Evolutionary conservation across 2,113 vertebrate species (phyloP).

Genomic region (Xiphophorus couchianus): DNA sequence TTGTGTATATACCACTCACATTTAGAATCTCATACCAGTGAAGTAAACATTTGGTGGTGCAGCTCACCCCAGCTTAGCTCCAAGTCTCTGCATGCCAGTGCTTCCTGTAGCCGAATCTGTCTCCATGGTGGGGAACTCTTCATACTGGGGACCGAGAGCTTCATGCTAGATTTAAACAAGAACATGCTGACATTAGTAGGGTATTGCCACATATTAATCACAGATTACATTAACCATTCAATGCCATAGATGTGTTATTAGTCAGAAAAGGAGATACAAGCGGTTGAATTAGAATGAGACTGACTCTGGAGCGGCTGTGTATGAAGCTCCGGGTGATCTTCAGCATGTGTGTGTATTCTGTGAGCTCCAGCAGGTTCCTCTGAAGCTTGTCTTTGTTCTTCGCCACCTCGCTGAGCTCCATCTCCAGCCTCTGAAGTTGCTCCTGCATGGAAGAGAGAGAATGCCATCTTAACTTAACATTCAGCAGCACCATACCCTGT

Average conservation of each 20-base stretch:
- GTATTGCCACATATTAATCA: too few relatives aligned
- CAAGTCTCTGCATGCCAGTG: constrained; percentile 92
- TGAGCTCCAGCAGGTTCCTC: constrained; percentile 92
- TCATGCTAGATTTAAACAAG: constrained; percentile 81
- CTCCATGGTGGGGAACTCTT: constrained; percentile 92
- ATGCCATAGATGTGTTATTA: not conserved
- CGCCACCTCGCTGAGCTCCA: constrained; percentile 92
- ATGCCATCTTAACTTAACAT: not conserved
- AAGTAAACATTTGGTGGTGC: not conserved
- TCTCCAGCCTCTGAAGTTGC: constrained; percentile 93
- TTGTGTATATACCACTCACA: not conserved
- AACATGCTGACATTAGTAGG: too few relatives aligned
- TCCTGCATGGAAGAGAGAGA: constrained; percentile 79
- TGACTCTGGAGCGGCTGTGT: constrained; percentile 87
- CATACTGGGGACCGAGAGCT: constrained; percentile 85
- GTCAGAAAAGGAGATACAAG: not conserved
- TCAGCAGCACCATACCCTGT: not conserved
- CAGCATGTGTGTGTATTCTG: constrained; percentile 92
- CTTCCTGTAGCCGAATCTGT: constrained; percentile 86
- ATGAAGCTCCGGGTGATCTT: constrained; percentile 87
- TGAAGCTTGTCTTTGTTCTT: constrained; percentile 95
- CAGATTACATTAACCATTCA: too few relatives aligned
- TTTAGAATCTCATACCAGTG: not conserved
- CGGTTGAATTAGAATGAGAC: constrained; percentile 8
- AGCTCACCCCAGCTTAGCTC: constrained; percentile 93